Conservation (phyloP, 2,113 vertebrate genomes). For the Stegastes partitus region DNA sequence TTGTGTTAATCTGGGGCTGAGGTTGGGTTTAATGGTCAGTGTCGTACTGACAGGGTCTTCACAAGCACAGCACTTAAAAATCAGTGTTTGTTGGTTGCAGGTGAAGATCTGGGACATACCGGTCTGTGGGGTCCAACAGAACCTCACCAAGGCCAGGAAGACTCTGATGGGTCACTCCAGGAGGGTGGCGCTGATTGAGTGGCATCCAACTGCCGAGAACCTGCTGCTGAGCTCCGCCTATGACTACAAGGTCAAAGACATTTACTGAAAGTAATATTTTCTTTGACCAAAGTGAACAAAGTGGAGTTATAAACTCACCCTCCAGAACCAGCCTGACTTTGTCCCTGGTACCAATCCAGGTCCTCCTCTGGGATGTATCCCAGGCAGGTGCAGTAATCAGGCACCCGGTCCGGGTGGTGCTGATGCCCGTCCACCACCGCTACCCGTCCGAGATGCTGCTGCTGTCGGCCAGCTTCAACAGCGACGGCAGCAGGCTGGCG, state of each 20-base stretch:
- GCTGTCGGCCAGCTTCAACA: conserved; percentile 93
- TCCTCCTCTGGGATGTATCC: conserved; percentile 80
- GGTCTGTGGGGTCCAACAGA: conserved; percentile 83
- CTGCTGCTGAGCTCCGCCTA: conserved; percentile 94
- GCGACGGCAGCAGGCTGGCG: conserved; percentile 90
- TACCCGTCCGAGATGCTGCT: conserved; percentile 87
- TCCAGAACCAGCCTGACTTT: neutral
- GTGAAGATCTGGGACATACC: conserved; percentile 97
- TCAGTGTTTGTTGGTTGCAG: conserved; percentile 66
- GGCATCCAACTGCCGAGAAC: conserved; percentile 93
- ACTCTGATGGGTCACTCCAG: conserved; percentile 89
- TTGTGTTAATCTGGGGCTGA: neutral
- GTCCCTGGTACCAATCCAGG: conserved; percentile 37
- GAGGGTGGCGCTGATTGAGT: conserved; percentile 94
- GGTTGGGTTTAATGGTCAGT: too few relatives aligned
- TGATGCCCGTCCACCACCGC: conserved; percentile 74
- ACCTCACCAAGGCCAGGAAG: conserved; percentile 86
- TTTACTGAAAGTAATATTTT: too few relatives aligned
- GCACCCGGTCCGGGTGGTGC: conserved; percentile 85
- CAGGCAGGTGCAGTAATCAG: conserved; percentile 74
- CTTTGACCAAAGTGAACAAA: too few relatives aligned
- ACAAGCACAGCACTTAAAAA: neutral
- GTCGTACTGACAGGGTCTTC: fast-evolving
- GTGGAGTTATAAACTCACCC: too few relatives aligned
- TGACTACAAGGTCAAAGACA: conserved; percentile 90